Evolutionary conservation across 2,888 invertebrate genomes (phyloP).

Genomic region (Mycogona germanica): DNA sequence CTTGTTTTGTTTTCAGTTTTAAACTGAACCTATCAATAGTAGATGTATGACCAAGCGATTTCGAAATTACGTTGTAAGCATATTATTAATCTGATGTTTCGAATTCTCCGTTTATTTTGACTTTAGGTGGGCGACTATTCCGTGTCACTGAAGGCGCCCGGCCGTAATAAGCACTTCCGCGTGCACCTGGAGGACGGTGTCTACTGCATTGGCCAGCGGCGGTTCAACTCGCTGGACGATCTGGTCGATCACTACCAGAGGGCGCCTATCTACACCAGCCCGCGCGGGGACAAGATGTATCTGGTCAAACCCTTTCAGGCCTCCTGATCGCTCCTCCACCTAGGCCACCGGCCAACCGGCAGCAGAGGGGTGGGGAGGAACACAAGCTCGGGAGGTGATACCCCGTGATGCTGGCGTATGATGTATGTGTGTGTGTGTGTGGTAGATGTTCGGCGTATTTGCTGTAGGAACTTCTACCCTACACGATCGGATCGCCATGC

Average conservation of each 20-base stretch:
- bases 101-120: constrained; percentile 19
- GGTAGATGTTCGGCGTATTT: too few species aligned
- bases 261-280: constrained; percentile 97
- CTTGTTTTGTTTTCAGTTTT: too few species aligned
- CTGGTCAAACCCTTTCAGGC: constrained; percentile 79
- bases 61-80: not conserved
- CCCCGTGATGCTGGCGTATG: too few species aligned
- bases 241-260: constrained; percentile 97
- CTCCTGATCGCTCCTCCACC: constrained; percentile 11
- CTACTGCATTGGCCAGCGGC: constrained; percentile 96
- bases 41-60: too few species aligned
- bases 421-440: too few species aligned
- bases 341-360: too few species aligned
- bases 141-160: constrained; percentile 93
- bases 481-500: too few species aligned
- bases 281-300: constrained; percentile 94
- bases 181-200: constrained; percentile 82
- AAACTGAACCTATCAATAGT: too few species aligned
- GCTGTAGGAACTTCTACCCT: too few species aligned
- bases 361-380: too few species aligned
- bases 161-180: constrained; percentile 97
- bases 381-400: too few species aligned
- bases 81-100: not conserved
- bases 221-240: constrained; percentile 90
- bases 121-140: constrained; percentile 94